phyloP scores from a whole-genome alignment of 2,113 vertebrate genomes.

The Romanogobio albipinnatus region DNA sequence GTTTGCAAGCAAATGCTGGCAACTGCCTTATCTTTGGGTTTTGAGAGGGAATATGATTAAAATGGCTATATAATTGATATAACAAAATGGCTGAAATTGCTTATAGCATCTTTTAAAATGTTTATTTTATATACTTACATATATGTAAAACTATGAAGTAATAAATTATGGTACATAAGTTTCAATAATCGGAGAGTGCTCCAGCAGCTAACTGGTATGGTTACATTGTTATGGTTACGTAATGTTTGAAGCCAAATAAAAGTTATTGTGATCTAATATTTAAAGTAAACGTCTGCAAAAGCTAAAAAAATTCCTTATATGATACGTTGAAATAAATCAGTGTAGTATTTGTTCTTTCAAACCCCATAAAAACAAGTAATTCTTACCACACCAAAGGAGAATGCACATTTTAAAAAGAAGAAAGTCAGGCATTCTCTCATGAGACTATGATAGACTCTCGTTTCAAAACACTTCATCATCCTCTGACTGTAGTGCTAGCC shows the following conservation, averaged over 20 bases:
- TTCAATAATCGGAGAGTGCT: background rate
- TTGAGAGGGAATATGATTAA: too few relatives aligned
- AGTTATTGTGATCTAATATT: background rate
- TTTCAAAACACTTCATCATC: conserved; percentile 24
- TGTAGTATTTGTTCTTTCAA: background rate
- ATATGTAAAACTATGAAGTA: background rate
- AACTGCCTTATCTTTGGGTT: too few relatives aligned
- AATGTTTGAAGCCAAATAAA: background rate
- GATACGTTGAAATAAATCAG: background rate
- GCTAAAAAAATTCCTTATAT: background rate
- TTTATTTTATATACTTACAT: background rate
- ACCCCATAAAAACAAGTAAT: background rate
- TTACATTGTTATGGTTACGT: background rate
- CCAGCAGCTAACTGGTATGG: background rate
- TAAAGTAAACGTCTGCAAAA: background rate
- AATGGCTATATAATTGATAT: too few relatives aligned
- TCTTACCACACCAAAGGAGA: background rate
- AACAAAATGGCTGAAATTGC: background rate
- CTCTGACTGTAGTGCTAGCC: conserved; percentile 23
- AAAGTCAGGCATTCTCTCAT: background rate
- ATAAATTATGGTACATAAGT: background rate
- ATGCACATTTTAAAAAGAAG: background rate
- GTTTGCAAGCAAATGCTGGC: too few relatives aligned
- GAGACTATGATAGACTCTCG: conserved; percentile 12
- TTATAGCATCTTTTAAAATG: background rate